Base-by-base conservation (phyloP, 1,140 invertebrate genomes). In the Ctenoplectra terminalis region DNA sequence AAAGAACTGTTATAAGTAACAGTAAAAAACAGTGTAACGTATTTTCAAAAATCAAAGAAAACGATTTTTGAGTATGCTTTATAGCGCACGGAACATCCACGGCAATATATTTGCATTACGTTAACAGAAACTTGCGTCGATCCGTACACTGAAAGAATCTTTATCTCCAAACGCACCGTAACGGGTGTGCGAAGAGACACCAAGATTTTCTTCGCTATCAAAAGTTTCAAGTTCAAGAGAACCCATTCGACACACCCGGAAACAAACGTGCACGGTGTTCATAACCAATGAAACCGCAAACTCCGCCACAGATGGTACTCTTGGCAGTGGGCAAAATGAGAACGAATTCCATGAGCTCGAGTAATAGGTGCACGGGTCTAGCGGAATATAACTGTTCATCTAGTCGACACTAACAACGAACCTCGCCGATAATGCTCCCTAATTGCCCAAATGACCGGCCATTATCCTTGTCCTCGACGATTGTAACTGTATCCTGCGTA, bases 321-420 rank as follows among this genome's bases (percentile, higher is more conserved):
- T 6, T 29, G 23, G 26, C 37, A 46, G 2, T 34, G 15, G 13
- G 29, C 26, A 64, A 80, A 73, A 80, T 34, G 58, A 73, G 77
- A 80, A 63, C 56, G 50, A 63, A 80, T 80, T 73, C 37, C 48
- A 2, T 50, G 29, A 11, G 8, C 5, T 73, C 13, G 20, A 13
- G 29, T 60, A 29, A 58, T 58, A 37, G 6, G 40, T 17, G n/a
- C 11, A 50, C 20, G 60, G 63, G 52, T 74, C 15, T 48, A 48
- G 29, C 11, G 56, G 58, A 54, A 43, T 77, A 80, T 83, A 87
- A 83, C 74, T 69, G 86, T 81, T 80, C 66, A 40, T 78, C 48
- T 61, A 29, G 40, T 40, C 67, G 31, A 37, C 67, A 1, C 26
- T 34, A 40, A 72, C 74, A 60, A 29, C 50, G 43, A 70, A 63